phyloP scores from a whole-genome alignment of 1,140 invertebrate species.

The Myzus persicae region DNA sequence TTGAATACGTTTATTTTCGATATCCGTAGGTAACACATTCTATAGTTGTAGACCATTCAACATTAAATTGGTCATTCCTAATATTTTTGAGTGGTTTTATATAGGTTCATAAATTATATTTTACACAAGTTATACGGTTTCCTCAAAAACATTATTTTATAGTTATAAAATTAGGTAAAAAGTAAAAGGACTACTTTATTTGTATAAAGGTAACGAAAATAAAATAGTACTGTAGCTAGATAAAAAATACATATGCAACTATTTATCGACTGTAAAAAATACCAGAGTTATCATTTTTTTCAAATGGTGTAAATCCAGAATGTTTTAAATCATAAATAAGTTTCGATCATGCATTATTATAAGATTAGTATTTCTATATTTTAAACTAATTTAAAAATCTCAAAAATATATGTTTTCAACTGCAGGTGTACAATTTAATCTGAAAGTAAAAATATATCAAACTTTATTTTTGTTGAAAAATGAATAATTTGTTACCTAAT shows the following conservation, averaged over 20 bases:
- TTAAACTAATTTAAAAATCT: background rate
- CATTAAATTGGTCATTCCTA: no score
- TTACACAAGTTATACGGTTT: background rate
- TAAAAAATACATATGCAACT: background rate
- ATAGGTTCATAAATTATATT: no score
- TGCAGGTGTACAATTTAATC: background rate
- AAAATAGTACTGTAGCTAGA: background rate
- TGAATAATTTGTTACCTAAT: background rate
- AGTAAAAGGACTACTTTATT: no score
- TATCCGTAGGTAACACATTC: background rate
- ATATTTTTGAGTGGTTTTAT: no score
- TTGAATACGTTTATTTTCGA: background rate
- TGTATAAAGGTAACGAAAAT: background rate
- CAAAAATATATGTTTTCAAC: background rate
- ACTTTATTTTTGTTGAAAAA: background rate
- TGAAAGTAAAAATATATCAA: background rate
- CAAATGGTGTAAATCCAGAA: background rate
- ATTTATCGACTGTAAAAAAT: background rate
- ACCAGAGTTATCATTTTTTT: background rate
- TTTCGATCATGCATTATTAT: background rate
- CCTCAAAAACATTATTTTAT: no score
- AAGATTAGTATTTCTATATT: background rate
- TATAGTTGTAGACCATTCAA: background rate
- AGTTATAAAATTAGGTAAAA: no score
- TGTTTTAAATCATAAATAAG: background rate